Conservation (phyloP, 2,797 vertebrate genomes). For the Botia almorhae region DNA sequence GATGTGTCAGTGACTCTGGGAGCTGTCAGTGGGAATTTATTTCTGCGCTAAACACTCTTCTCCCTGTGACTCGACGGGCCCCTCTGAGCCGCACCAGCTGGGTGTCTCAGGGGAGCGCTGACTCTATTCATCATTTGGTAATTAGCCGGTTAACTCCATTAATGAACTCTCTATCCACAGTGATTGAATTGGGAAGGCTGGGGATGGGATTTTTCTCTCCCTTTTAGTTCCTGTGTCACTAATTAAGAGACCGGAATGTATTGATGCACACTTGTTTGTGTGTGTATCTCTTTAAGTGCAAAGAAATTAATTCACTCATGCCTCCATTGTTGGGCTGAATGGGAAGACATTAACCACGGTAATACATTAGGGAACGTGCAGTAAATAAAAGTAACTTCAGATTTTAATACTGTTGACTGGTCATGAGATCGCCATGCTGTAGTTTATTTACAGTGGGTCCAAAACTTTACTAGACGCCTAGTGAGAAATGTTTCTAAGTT, state of each 20-base stretch:
- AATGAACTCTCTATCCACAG: slow-evolving; percentile 65
- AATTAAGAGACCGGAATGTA: slow-evolving; percentile 19
- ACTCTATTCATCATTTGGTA: slow-evolving; percentile 67
- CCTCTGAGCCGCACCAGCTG: slow-evolving; percentile 62
- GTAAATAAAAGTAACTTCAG: too few species aligned
- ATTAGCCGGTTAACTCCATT: slow-evolving; percentile 67
- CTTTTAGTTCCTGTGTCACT: slow-evolving; percentile 15
- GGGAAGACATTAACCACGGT: background rate
- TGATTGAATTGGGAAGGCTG: slow-evolving; percentile 60
- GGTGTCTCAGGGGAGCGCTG: slow-evolving; percentile 58
- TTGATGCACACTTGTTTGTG: slow-evolving; percentile 6
- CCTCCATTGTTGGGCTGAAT: background rate
- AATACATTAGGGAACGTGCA: background rate
- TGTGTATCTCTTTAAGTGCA: background rate
- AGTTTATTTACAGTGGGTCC: background rate
- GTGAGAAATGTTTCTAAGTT: too few species aligned
- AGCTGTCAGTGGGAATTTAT: slow-evolving; percentile 60
- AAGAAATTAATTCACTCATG: background rate
- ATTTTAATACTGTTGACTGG: too few species aligned
- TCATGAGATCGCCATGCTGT: too few species aligned
- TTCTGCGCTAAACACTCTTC: slow-evolving; percentile 48
- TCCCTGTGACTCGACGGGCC: slow-evolving; percentile 19
- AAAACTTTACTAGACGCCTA: background rate
- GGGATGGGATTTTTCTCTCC: slow-evolving; percentile 49
- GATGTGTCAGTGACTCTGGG: slow-evolving; percentile 35